phyloP scores from a whole-genome alignment of 2,113 vertebrate genomes.

The Microtus pennsylvanicus region DNA sequence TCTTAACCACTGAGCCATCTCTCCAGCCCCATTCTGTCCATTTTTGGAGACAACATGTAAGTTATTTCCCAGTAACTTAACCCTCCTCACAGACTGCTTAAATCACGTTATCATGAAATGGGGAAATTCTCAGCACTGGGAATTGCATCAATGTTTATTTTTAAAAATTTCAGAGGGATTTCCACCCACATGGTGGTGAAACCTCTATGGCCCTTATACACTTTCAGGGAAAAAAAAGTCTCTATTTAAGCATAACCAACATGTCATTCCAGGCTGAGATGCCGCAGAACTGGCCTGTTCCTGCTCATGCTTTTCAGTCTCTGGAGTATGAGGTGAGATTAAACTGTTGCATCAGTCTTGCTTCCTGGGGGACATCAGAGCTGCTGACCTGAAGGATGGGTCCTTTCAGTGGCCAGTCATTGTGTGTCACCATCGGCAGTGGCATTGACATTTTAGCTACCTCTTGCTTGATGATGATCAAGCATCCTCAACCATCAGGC shows the following conservation, averaged over 20 bases:
- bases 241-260: neutral
- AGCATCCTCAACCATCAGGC: neutral
- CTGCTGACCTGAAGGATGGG: neutral
- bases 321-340: neutral
- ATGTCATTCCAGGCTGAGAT: neutral
- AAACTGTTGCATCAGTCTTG: neutral
- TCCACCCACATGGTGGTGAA: rapidly evolving
- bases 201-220: neutral
- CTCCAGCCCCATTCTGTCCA: no score
- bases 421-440: neutral
- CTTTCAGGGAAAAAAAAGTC: neutral
- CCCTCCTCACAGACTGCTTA: neutral
- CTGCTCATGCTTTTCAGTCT: neutral
- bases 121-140: neutral
- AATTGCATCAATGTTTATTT: neutral
- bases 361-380: neutral
- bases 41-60: rapidly evolving
- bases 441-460: neutral
- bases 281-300: neutral
- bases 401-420: no score
- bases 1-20: no score
- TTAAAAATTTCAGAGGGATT: neutral
- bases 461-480: neutral
- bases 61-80: neutral
- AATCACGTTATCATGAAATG: neutral